These are phyloP conservation scores for Bugulina stolonifera DNA, from an alignment of 2,888 invertebrate genomes.

Conservation along the genomic window DNA sequence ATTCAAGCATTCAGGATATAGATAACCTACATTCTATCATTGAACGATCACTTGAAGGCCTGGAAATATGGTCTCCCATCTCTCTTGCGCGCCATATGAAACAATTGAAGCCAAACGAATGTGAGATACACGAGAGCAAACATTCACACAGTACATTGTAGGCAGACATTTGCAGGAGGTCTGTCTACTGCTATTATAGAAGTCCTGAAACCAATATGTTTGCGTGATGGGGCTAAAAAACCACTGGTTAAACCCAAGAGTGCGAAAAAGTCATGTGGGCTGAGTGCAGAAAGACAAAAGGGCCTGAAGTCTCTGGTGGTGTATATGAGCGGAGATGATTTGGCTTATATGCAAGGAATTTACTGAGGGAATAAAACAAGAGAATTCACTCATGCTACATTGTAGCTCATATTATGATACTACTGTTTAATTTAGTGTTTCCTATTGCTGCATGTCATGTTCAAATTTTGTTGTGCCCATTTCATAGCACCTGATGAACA, in stretches of 20 bases:
- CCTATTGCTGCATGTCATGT: too few species aligned
- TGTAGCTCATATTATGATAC: too few species aligned
- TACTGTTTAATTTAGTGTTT: too few species aligned
- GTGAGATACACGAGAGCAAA: background rate
- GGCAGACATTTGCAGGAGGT: background rate
- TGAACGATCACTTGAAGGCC: background rate
- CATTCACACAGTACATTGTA: background rate
- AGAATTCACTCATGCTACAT: too few species aligned
- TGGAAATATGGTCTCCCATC: background rate
- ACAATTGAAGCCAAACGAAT: background rate
- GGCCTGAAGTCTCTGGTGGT: background rate
- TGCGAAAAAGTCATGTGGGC: background rate
- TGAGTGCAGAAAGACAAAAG: background rate
- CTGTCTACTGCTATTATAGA: background rate
- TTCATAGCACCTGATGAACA: too few species aligned
- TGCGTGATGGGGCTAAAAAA: background rate
- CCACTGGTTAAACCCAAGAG: background rate
- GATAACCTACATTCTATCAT: slow-evolving; percentile 11
- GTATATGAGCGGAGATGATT: background rate
- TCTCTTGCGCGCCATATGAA: background rate
- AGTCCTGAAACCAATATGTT: background rate
- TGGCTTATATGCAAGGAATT: too few species aligned
- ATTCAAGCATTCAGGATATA: background rate
- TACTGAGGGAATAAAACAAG: too few species aligned
- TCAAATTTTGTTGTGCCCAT: too few species aligned